Percentiles rank a stretch among this genome's conserved stretches.
phyloP scores from a whole-genome alignment of 2,797 vertebrate genomes.

The Acanthiza pusilla region DNA sequence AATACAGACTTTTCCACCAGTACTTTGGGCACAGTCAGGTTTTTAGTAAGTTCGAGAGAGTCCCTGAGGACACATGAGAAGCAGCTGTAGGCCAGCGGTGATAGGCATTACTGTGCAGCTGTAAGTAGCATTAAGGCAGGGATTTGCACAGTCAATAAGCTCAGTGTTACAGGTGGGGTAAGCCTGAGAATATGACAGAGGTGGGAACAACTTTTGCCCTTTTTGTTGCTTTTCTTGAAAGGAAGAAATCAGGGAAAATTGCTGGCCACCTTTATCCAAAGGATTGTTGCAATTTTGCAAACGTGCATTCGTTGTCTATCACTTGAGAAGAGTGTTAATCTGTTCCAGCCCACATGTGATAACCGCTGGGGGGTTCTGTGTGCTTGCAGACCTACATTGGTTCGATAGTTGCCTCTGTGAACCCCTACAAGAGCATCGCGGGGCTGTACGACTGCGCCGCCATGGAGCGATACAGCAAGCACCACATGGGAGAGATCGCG shows the following conservation, averaged over 20 bases:
- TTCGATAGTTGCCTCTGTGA: slow-evolving; percentile 93
- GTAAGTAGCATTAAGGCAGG: background rate
- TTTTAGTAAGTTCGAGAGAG: background rate
- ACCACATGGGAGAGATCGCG: slow-evolving; percentile 86
- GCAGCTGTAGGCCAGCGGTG: background rate
- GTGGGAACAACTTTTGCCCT: background rate
- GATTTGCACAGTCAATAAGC: background rate
- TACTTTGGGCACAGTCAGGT: background rate
- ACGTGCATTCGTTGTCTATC: rapidly evolving
- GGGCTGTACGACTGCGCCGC: slow-evolving; percentile 81
- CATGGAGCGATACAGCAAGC: slow-evolving; percentile 84
- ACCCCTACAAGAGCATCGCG: slow-evolving; percentile 88
- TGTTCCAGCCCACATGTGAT: background rate
- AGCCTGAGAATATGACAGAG: background rate
- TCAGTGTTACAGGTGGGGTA: background rate
- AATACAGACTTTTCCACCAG: background rate
- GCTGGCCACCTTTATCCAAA: background rate
- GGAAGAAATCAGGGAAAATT: background rate
- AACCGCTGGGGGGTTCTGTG: background rate
- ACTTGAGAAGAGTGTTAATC: background rate
- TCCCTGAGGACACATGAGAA: background rate
- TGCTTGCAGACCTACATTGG: slow-evolving; percentile 89
- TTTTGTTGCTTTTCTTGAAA: background rate
- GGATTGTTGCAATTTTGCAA: background rate
- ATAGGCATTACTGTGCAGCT: background rate